Percentiles rank a stretch among this genome's conserved stretches.
Evolutionary conservation across 1,140 invertebrate species (phyloP).

Genomic region (Diachasma alloeum): DNA sequence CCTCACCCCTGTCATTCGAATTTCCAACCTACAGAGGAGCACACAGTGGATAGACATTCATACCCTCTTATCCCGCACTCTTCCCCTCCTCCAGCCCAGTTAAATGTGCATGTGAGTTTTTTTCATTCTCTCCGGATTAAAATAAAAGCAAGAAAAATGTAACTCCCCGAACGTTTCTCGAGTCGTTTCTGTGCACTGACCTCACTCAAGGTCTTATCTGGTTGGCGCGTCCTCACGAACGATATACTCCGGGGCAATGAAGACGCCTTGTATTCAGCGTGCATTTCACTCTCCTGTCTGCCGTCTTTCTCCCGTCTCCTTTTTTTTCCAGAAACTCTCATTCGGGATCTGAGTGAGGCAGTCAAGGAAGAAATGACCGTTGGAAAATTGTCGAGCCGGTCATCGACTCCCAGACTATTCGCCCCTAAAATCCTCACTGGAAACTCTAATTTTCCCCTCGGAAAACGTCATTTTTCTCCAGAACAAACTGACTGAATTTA

Average conservation of each 20-base stretch:
- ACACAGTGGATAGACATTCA: background rate
- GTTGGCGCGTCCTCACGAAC: slow-evolving; percentile 1
- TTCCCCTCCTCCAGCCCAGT: background rate
- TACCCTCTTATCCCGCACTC: background rate
- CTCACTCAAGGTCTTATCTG: slow-evolving; percentile 46
- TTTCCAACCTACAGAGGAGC: background rate
- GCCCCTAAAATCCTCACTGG: background rate
- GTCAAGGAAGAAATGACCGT: slow-evolving; percentile 11
- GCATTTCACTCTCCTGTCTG: slow-evolving; percentile 17
- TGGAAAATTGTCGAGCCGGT: slow-evolving; percentile 17
- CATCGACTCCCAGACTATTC: slow-evolving; percentile 25
- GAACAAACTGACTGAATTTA: background rate
- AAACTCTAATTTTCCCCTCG: background rate
- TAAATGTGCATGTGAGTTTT: background rate
- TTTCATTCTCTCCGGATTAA: slow-evolving; percentile 3
- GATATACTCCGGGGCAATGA: slow-evolving; percentile 16
- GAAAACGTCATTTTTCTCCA: background rate
- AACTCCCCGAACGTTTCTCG: slow-evolving; percentile 9
- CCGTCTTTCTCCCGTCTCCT: background rate
- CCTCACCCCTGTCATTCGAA: background rate
- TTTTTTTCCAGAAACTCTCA: background rate
- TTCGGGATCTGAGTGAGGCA: background rate
- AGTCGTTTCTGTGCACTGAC: slow-evolving; percentile 39
- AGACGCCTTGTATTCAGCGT: slow-evolving; percentile 11
- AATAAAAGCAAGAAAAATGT: slow-evolving; percentile 19